A percentile compares a stretch with the other conserved stretches of the same genome.
phyloP scores from a whole-genome alignment of 2,113 vertebrate species.

The Mirza zaza region DNA sequence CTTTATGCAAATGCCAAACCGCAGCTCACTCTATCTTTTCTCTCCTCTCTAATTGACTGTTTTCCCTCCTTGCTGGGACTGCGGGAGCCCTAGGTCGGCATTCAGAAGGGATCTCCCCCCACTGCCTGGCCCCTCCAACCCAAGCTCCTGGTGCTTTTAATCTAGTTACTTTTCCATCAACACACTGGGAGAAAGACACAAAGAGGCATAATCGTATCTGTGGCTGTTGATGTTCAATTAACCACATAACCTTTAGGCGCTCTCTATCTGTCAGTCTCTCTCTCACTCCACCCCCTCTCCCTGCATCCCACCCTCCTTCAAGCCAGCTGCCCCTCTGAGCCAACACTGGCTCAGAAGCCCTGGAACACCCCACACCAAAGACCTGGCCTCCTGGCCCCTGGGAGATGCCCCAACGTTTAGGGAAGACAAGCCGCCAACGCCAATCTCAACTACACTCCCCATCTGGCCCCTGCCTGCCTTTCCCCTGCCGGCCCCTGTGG shows the following conservation, averaged over 20 bases:
- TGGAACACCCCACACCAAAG: background rate
- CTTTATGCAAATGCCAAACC: constrained; percentile 85
- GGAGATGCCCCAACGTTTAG: background rate
- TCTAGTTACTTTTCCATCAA: constrained; percentile 80
- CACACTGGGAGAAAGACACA: constrained; percentile 72
- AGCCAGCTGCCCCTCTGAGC: constrained; percentile 27
- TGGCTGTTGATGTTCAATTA: constrained; percentile 76
- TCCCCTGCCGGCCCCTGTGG: background rate
- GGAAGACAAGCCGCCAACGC: background rate
- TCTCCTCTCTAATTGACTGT: constrained; percentile 81
- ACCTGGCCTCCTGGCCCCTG: background rate
- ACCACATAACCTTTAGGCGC: constrained; percentile 71
- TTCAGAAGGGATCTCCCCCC: constrained; percentile 69
- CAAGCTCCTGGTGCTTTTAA: constrained; percentile 74
- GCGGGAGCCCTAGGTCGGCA: constrained; percentile 71
- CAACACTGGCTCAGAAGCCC: background rate
- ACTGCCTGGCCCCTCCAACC: constrained; percentile 51
- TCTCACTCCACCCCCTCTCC: background rate
- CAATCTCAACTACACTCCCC: background rate
- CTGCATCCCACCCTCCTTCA: background rate
- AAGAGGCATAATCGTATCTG: constrained; percentile 74
- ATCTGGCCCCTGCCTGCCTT: too few species aligned
- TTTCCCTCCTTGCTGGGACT: constrained; percentile 79
- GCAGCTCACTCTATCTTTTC: constrained; percentile 75
- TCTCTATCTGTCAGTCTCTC: background rate